Evolutionary conservation across 2,113 vertebrate species (phyloP), one percentile per base, ranked within the genome.

Genomic region (Dissostichus mawsoni): DNA sequence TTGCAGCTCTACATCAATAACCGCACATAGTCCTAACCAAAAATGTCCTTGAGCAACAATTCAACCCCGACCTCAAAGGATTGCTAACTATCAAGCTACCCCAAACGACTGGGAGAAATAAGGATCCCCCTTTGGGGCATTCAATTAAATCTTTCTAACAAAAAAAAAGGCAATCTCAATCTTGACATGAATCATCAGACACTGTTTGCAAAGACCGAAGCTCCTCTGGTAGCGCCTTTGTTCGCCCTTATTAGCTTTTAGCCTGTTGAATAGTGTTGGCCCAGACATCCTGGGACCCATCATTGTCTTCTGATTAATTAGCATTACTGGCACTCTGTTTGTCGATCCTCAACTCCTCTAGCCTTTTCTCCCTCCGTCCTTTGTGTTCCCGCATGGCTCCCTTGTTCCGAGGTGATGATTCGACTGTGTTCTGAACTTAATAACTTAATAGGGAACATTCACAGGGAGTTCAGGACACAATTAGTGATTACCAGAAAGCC

Each of bases 401-500:
- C 83, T 71, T 64, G 76, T 82, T 89, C 79, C 50, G 67, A 87
- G 84, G 74, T 72, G 17, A 70, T 58, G 85, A 77, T 71, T 85
- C 23, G 5, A 56, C 66, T 84, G 74, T 70, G 79, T 76, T 78
- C 87, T 81, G 85, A 92, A 92, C 72, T 87, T 78, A 87, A 82
- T 85, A 90, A 92, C 87, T 82, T 93, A 93, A 94, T 91, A 81
- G 85, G 77, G 81, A 91, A 86, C 69, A 81, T 92, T 92, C 86
- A 76, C 87, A 70, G 73, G 78, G 77, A 84, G 89, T 94, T 91
- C 87, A 92, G 88, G 91, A 92, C 90, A 93, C 90, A 91, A 91
- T 94, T 90, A 92, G 87, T 86, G 92, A 94, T 93, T 93, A 94
- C 70, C 89, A 90, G 83, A 89, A 74, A 84, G 83, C 78, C 69